Percentiles rank a stretch among this genome's conserved stretches.
Conservation (phyloP, 2,888 invertebrate species). For the Spilosoma lubricipeda region DNA sequence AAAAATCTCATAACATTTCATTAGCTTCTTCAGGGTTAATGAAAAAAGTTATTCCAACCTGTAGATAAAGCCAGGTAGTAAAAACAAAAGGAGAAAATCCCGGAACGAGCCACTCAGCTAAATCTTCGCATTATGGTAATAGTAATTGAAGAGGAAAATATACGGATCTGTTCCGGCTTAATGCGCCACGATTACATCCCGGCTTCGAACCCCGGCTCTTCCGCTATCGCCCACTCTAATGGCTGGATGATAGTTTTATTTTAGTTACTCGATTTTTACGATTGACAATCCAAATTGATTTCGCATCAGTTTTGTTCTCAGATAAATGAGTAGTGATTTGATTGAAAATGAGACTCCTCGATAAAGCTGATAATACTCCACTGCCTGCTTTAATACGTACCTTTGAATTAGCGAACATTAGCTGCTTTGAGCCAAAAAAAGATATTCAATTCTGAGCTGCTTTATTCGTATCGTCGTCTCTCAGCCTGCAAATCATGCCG, state of each 20-base stretch:
- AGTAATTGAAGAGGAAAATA: slow-evolving; percentile 38
- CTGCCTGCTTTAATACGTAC: too few relatives aligned
- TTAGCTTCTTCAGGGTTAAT: not conserved
- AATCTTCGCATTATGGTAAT: slow-evolving; percentile 43
- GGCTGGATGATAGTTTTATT: slow-evolving; percentile 4
- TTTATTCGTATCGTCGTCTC: too few relatives aligned
- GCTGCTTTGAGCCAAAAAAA: not conserved
- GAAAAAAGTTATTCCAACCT: slow-evolving; percentile 5
- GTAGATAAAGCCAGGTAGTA: not conserved
- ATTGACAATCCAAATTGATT: slow-evolving; percentile 4
- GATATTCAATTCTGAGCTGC: not conserved
- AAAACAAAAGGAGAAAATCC: not conserved
- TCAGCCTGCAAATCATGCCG: too few relatives aligned
- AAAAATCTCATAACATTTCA: slow-evolving; percentile 1
- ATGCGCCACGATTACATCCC: slow-evolving; percentile 1
- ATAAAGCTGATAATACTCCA: not conserved
- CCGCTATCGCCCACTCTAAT: not conserved
- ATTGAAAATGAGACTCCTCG: not conserved
- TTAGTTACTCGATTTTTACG: not conserved
- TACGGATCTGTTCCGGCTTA: slow-evolving; percentile 13
- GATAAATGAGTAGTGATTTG: not conserved
- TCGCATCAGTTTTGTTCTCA: not conserved
- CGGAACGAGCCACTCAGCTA: slow-evolving; percentile 1
- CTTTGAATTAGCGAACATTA: too few relatives aligned
- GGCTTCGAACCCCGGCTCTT: not conserved